Conservation (phyloP, 2,797 vertebrate species). For the Podarcis siculus region DNA sequence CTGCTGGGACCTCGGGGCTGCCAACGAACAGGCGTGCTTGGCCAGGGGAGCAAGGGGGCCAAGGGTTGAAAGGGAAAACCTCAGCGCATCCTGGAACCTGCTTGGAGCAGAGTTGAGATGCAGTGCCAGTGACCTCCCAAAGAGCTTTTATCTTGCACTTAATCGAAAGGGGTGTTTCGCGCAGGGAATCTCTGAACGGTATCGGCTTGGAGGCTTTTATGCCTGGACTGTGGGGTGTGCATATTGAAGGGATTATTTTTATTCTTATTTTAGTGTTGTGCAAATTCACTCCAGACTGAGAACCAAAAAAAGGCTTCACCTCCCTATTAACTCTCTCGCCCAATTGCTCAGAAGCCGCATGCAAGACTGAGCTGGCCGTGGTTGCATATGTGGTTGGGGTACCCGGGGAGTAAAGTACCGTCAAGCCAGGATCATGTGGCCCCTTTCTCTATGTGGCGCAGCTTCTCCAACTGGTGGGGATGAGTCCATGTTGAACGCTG, state of each 20-base stretch:
- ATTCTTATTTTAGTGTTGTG: background rate
- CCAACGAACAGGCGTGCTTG: slow-evolving; percentile 39
- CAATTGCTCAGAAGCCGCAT: background rate
- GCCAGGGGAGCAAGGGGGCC: slow-evolving; percentile 56
- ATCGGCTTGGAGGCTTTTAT: background rate
- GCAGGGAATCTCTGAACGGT: background rate
- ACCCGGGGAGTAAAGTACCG: background rate
- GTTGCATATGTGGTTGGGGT: background rate
- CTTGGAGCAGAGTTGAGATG: background rate
- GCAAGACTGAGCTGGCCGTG: background rate
- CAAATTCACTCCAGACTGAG: background rate
- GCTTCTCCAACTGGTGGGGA: background rate
- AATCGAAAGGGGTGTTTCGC: background rate
- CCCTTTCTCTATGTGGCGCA: background rate
- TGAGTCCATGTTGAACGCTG: background rate
- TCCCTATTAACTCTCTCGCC: background rate
- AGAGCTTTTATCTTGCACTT: slow-evolving; percentile 26
- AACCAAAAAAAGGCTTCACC: background rate
- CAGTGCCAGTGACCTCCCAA: background rate
- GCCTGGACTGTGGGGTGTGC: accelerated
- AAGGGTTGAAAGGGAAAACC: slow-evolving; percentile 53
- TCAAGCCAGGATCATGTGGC: too few species aligned
- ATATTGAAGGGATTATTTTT: too few species aligned
- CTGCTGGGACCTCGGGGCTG: slow-evolving; percentile 57
- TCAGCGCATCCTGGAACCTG: background rate